Conservation (phyloP, 2,113 vertebrate species). For the Nannospalax galili region DNA sequence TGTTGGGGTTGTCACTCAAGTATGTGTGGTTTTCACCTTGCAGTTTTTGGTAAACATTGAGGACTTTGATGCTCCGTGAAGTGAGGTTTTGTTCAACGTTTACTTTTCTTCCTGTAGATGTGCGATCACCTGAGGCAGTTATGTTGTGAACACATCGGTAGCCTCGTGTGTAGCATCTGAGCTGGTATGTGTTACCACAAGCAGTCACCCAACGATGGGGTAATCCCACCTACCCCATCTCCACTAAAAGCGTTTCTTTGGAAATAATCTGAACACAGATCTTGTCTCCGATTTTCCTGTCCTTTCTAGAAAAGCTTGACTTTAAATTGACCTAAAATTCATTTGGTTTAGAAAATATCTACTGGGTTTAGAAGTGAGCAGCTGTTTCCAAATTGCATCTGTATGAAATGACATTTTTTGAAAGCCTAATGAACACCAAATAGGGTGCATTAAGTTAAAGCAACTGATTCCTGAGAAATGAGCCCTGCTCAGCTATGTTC, state of each 20-base stretch:
- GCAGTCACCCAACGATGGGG: background rate
- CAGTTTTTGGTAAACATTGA: background rate
- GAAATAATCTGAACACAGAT: too few species aligned
- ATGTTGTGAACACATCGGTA: constrained; percentile 10
- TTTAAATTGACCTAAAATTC: background rate
- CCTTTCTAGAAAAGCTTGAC: background rate
- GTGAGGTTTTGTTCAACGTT: background rate
- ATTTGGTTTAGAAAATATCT: background rate
- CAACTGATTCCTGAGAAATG: background rate
- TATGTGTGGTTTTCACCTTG: background rate
- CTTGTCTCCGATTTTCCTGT: background rate
- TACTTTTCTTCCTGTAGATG: background rate
- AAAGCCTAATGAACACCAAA: background rate
- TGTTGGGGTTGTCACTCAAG: fast-evolving
- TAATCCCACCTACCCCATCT: background rate
- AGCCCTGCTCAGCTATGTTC: background rate
- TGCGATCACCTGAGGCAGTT: constrained; percentile 4
- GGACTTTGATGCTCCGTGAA: background rate
- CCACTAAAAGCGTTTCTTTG: too few species aligned
- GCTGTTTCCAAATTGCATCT: background rate
- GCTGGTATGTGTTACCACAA: background rate
- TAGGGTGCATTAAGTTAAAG: background rate
- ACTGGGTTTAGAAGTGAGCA: background rate
- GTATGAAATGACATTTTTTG: background rate
- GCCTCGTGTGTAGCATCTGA: background rate